phyloP scores from a whole-genome alignment of 2,888 invertebrate species.

The Teinopalpus imperialis region DNA sequence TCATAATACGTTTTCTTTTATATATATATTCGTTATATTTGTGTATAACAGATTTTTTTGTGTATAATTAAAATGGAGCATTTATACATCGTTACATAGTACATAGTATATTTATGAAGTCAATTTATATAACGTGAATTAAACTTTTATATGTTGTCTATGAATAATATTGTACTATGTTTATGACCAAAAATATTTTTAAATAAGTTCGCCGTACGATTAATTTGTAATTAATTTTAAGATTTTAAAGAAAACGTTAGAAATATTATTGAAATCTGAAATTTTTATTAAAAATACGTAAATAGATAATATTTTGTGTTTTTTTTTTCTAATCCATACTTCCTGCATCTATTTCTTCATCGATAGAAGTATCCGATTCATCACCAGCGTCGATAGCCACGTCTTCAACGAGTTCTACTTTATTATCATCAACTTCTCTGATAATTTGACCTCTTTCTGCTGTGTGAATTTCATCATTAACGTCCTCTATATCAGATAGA shows the following conservation, averaged over 20 bases:
- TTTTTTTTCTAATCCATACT: conserved; percentile 5
- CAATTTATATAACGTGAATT: neutral
- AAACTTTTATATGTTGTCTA: conserved; percentile 11
- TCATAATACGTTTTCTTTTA: neutral
- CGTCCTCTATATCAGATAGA: conserved; percentile 16
- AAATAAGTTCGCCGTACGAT: conserved; percentile 23
- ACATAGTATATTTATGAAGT: conserved; percentile 7
- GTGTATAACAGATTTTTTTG: conserved; percentile 9
- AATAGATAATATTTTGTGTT: conserved; percentile 10
- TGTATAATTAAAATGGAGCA: conserved; percentile 2
- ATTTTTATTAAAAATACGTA: neutral
- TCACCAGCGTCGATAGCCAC: conserved; percentile 6
- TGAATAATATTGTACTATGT: conserved; percentile 25
- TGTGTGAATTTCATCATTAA: neutral
- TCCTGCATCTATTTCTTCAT: conserved; percentile 5
- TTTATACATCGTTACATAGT: conserved; percentile 15
- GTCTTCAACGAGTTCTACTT: neutral
- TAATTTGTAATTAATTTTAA: conserved; percentile 9
- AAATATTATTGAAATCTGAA: conserved; percentile 9
- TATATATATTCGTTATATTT: conserved; percentile 8
- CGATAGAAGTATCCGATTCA: conserved; percentile 13
- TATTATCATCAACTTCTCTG: neutral
- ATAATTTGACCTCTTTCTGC: neutral
- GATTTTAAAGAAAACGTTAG: conserved; percentile 6
- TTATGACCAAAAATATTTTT: conserved; percentile 24